These are phyloP conservation scores for Dendrolimus houi DNA, from an alignment of 2,888 invertebrate genomes.

Conservation along the genomic window DNA sequence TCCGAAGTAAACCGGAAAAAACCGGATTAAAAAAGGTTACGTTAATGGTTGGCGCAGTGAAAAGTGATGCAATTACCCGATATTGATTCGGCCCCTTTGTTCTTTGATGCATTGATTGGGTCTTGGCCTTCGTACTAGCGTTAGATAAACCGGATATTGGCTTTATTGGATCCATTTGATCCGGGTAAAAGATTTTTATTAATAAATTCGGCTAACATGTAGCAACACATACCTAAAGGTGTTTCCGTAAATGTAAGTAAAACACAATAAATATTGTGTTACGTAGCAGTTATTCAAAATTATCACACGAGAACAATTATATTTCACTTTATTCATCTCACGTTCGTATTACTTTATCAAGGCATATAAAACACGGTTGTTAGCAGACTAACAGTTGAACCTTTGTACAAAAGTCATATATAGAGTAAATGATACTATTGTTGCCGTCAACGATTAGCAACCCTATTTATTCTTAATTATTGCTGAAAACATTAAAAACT, in stretches of 20 bases:
- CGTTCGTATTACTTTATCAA: constrained; percentile 15
- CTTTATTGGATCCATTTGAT: constrained; percentile 13
- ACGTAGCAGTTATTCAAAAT: no score
- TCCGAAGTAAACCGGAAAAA: constrained; percentile 57
- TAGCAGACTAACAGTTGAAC: no score
- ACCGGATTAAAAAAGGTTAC: constrained; percentile 61
- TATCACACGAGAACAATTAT: constrained; percentile 6
- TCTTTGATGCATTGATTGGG: constrained; percentile 36
- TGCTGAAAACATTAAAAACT: no score
- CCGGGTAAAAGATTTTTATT: constrained; percentile 26
- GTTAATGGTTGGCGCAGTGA: constrained; percentile 55
- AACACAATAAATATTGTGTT: no score
- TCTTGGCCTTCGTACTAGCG: constrained; percentile 11
- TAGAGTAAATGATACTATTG: no score
- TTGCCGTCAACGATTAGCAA: no score
- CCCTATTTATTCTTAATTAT: no score
- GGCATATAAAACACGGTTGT: no score
- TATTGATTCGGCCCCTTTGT: constrained; percentile 52
- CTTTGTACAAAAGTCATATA: no score
- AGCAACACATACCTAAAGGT: no score
- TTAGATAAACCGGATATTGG: not conserved
- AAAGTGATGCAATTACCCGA: constrained; percentile 64
- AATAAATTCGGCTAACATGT: constrained; percentile 2
- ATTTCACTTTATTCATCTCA: constrained; percentile 24
- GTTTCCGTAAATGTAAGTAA: no score